Percentiles rank a stretch among this genome's conserved stretches.
Evolutionary conservation across 1,140 invertebrate species (phyloP).

Genomic region (Pogonomyrmex barbatus): DNA sequence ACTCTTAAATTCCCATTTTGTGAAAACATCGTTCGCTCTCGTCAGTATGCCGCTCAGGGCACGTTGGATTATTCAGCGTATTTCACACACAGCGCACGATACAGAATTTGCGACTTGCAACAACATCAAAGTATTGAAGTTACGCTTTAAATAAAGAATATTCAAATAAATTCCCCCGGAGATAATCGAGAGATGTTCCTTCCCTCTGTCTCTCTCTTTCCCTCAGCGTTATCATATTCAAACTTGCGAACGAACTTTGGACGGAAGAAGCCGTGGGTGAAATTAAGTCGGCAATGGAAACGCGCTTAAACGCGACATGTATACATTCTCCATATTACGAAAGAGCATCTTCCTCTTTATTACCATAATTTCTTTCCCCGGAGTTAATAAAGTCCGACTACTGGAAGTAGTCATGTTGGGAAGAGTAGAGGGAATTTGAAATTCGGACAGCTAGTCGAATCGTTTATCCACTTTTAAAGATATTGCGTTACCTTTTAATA

Average conservation of each 20-base stretch:
- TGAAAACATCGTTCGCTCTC: constrained; percentile 35
- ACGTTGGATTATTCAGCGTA: constrained; percentile 54
- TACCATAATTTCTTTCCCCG: constrained; percentile 30
- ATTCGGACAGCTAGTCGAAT: not conserved
- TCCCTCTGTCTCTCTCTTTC: not conserved
- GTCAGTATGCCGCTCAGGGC: constrained; percentile 53
- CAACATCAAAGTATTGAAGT: constrained; percentile 54
- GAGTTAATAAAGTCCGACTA: constrained; percentile 31
- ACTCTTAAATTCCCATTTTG: constrained; percentile 57
- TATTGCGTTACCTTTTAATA: not conserved
- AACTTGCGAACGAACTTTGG: constrained; percentile 49
- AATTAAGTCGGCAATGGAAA: constrained; percentile 56
- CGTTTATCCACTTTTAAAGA: not conserved
- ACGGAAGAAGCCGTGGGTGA: constrained; percentile 53
- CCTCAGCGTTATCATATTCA: constrained; percentile 41
- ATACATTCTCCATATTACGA: constrained; percentile 44
- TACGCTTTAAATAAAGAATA: constrained; percentile 60
- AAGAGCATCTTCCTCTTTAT: not conserved
- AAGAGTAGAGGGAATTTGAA: not conserved
- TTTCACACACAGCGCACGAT: constrained; percentile 37
- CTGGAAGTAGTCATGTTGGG: not conserved
- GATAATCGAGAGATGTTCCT: constrained; percentile 26
- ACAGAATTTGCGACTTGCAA: constrained; percentile 51
- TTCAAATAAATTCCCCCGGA: constrained; percentile 49
- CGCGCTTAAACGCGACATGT: constrained; percentile 49